A percentile compares a stretch with the other conserved stretches of the same genome.
Conservation (phyloP, 92 coral and sea anemone genomes). For the Nematostella vectensis region DNA sequence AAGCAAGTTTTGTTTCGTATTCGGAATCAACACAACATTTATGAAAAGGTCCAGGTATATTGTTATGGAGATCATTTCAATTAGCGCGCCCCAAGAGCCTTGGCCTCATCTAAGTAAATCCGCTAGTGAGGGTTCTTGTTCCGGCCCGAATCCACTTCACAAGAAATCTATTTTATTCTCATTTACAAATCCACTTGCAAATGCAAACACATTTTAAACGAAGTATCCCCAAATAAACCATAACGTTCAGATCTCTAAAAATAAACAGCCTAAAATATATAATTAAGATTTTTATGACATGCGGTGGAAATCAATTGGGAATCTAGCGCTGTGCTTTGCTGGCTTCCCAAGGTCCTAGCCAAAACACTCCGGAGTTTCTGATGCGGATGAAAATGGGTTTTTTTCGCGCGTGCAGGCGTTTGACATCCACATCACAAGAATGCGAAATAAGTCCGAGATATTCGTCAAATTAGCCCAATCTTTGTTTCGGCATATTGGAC, state of each 20-base stretch:
- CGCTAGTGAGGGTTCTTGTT: not conserved
- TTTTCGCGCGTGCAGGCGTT: too few relatives aligned
- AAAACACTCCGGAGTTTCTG: not conserved
- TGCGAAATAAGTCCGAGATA: slow-evolving; percentile 18
- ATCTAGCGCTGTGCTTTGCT: not conserved
- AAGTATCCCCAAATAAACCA: too few relatives aligned
- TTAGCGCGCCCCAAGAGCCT: slow-evolving; percentile 34
- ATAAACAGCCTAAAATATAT: too few relatives aligned
- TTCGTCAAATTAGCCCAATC: not conserved
- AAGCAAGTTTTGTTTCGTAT: slow-evolving; percentile 33
- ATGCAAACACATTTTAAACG: not conserved
- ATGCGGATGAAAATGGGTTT: too few relatives aligned
- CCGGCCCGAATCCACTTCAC: not conserved
- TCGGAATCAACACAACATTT: slow-evolving; percentile 51
- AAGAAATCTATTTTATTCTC: not conserved
- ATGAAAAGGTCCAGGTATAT: slow-evolving; percentile 33
- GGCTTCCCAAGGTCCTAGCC: slow-evolving; percentile 1
- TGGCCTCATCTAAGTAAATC: slow-evolving; percentile 5
- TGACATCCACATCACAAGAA: slow-evolving; percentile 56
- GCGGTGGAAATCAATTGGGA: not conserved
- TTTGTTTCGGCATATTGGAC: not conserved
- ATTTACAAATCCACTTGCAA: not conserved
- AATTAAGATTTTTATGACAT: too few relatives aligned
- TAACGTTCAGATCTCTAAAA: too few relatives aligned
- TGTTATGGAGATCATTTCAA: slow-evolving; percentile 60